Evolutionary conservation across 2,113 vertebrate genomes (phyloP).

Genomic region (Syngnathus typhle): DNA sequence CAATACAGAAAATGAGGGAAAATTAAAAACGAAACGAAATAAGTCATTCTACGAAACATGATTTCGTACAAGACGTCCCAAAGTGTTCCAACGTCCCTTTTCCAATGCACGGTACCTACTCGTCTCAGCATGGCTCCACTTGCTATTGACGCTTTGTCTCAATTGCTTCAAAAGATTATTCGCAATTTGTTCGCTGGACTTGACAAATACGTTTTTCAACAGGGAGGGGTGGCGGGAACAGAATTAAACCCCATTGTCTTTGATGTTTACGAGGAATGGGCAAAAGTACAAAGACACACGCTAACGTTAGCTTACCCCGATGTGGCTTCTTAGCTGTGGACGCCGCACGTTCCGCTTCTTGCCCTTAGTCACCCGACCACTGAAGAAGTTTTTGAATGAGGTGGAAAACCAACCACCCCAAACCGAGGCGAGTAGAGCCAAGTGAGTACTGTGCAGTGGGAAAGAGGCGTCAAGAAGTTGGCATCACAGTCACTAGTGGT

Average conservation of each 20-base stretch:
- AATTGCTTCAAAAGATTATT: no score
- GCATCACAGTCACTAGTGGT: background rate
- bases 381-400: background rate
- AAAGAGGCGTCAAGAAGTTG: background rate
- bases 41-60: no score
- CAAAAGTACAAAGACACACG: background rate
- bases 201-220: no score
- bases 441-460: background rate
- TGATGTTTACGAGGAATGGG: background rate
- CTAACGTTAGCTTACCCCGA: background rate
- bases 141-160: background rate
- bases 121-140: background rate
- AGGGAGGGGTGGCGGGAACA: no score
- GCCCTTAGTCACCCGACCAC: background rate
- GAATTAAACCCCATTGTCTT: background rate
- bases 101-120: background rate
- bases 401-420: background rate
- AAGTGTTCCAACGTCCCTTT: background rate
- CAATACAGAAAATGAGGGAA: no score
- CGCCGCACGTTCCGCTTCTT: background rate
- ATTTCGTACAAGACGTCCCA: background rate
- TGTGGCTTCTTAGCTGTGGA: background rate
- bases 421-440: background rate
- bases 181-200: no score
- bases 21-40: no score